phyloP scores from a whole-genome alignment of 2,888 invertebrate genomes.

The Rhingia campestris region DNA sequence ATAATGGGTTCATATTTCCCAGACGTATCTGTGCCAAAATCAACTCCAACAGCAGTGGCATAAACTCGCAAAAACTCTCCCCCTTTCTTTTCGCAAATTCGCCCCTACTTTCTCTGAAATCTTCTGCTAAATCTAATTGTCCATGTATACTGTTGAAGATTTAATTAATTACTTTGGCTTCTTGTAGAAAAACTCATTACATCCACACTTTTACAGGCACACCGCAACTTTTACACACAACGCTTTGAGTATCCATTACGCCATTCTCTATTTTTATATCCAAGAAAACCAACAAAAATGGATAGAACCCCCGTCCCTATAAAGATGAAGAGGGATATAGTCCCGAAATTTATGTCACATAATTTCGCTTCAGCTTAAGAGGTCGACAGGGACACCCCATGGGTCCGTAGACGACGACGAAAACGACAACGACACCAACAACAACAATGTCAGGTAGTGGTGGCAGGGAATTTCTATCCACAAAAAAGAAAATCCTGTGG shows the following conservation, averaged over 20 bases:
- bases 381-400: conserved; percentile 53
- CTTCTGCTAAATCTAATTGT: conserved; percentile 31
- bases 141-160: conserved; percentile 27
- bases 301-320: conserved; percentile 1
- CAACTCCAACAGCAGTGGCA: background rate
- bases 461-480: conserved; percentile 25
- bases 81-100: background rate
- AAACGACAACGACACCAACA: conserved; percentile 24
- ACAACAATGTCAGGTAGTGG: conserved; percentile 33
- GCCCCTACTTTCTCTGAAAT: background rate
- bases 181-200: conserved; percentile 47
- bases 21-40: background rate
- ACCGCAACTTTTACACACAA: conserved; percentile 6
- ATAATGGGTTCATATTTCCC: background rate
- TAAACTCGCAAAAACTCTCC: background rate
- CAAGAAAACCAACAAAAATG: background rate
- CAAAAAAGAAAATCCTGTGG: conserved; percentile 38
- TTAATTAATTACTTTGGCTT: conserved; percentile 55
- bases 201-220: conserved; percentile 10
- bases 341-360: conserved; percentile 56
- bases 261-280: background rate
- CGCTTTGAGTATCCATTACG: background rate
- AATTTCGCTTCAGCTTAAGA: conserved; percentile 61
- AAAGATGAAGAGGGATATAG: conserved; percentile 7
- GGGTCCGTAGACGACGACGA: conserved; percentile 30